phyloP scores from a whole-genome alignment of 2,797 vertebrate genomes.

The Iguana delicatissima region DNA sequence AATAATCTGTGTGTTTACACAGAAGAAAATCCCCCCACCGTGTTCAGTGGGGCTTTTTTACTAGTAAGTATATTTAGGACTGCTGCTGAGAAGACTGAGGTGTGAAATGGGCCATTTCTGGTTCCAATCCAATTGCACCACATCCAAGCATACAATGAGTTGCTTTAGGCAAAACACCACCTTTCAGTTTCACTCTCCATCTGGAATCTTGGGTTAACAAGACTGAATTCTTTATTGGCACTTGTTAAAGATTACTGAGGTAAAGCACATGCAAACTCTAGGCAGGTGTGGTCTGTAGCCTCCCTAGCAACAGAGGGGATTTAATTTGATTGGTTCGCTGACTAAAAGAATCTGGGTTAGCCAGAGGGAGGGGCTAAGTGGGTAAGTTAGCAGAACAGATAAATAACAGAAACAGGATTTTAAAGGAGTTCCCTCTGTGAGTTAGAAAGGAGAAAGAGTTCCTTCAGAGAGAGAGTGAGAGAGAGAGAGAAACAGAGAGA shows the following conservation, averaged over 20 bases:
- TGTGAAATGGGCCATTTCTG: not conserved
- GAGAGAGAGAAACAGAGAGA: no score
- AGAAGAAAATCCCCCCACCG: not conserved
- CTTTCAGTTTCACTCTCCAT: not conserved
- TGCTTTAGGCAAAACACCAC: not conserved
- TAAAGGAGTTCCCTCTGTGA: no score
- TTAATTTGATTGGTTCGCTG: no score
- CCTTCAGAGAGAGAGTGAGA: no score
- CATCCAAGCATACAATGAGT: not conserved
- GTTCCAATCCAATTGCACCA: not conserved
- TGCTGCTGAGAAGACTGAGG: not conserved
- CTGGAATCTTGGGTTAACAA: not conserved
- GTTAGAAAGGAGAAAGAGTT: no score
- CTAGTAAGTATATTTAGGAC: not conserved
- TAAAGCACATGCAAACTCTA: no score
- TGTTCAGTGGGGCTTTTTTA: not conserved
- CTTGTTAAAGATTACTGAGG: not conserved
- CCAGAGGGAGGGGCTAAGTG: no score
- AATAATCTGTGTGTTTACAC: not conserved
- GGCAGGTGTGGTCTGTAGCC: no score
- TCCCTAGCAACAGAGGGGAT: no score
- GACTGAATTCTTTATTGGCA: not conserved
- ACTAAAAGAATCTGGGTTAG: no score
- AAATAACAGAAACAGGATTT: no score
- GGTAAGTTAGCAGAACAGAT: no score